A percentile compares a stretch with the other conserved stretches of the same genome.
These are phyloP conservation scores for Coendou prehensilis DNA, from an alignment of 2,797 vertebrate genomes.

Conservation along the genomic window DNA sequence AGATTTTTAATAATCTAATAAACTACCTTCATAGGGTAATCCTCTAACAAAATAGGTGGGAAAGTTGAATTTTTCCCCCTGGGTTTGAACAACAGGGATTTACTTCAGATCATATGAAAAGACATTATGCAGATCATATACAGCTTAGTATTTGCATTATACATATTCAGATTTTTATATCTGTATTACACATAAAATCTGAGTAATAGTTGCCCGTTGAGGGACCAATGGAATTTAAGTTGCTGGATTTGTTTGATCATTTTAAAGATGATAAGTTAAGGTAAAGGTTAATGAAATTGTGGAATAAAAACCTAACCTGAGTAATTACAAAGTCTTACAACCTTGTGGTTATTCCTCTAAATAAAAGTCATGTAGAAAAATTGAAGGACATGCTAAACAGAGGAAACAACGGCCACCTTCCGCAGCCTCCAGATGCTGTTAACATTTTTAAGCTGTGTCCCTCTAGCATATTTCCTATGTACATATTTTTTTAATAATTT, in stretches of 20 bases:
- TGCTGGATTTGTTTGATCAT: background rate
- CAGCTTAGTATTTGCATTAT: background rate
- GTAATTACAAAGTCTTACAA: background rate
- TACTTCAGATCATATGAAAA: constrained; percentile 41
- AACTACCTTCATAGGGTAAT: constrained; percentile 42
- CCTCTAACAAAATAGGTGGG: constrained; percentile 62
- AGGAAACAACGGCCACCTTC: background rate
- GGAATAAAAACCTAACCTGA: background rate
- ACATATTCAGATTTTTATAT: background rate
- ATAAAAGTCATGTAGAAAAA: background rate
- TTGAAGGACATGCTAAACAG: background rate
- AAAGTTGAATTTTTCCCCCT: background rate
- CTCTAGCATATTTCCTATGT: background rate
- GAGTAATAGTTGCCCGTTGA: background rate
- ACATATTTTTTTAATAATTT: background rate
- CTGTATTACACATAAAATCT: background rate
- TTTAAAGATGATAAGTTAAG: background rate
- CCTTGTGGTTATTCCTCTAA: background rate
- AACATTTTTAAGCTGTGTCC: background rate
- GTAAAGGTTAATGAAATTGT: background rate
- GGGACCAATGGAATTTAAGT: background rate
- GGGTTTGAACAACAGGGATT: background rate
- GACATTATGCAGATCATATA: background rate
- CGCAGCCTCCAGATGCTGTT: background rate
- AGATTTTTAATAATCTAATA: constrained; percentile 71